Conservation (phyloP, 2,113 vertebrate species). For the Epinephelus lanceolatus region DNA sequence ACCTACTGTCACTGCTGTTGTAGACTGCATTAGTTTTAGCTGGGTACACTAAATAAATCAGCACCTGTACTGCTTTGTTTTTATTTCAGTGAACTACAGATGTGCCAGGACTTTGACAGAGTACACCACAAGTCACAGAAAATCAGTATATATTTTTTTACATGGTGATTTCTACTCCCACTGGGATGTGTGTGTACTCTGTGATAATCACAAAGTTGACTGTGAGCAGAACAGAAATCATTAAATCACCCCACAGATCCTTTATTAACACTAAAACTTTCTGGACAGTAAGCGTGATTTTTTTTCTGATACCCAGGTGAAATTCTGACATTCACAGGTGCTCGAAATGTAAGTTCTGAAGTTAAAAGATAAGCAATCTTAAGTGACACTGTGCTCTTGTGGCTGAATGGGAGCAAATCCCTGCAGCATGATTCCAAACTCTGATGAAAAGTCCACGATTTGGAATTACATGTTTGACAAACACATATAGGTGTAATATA, state of each 20-base stretch:
- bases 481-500: neutral
- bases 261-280: neutral
- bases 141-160: slow-evolving; percentile 33
- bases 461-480: too few species aligned
- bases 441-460: neutral
- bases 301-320: neutral
- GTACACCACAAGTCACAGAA: slow-evolving; percentile 20
- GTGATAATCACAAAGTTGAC: slow-evolving; percentile 17
- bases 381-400: neutral
- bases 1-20: neutral
- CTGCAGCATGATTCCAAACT: neutral
- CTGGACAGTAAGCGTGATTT: neutral
- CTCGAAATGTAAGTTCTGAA: neutral
- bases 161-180: slow-evolving; percentile 25
- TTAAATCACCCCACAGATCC: neutral
- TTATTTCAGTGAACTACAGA: slow-evolving; percentile 4
- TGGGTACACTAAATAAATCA: slow-evolving; percentile 21
- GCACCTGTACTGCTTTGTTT: neutral
- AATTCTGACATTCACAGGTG: neutral
- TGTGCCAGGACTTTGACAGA: slow-evolving; percentile 1
- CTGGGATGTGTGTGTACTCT: slow-evolving; percentile 19
- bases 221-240: slow-evolving; percentile 14
- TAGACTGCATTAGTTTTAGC: slow-evolving; percentile 1
- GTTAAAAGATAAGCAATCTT: neutral
- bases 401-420: neutral